phyloP scores from a whole-genome alignment of 2,113 vertebrate species.

The Otolemur garnettii region DNA sequence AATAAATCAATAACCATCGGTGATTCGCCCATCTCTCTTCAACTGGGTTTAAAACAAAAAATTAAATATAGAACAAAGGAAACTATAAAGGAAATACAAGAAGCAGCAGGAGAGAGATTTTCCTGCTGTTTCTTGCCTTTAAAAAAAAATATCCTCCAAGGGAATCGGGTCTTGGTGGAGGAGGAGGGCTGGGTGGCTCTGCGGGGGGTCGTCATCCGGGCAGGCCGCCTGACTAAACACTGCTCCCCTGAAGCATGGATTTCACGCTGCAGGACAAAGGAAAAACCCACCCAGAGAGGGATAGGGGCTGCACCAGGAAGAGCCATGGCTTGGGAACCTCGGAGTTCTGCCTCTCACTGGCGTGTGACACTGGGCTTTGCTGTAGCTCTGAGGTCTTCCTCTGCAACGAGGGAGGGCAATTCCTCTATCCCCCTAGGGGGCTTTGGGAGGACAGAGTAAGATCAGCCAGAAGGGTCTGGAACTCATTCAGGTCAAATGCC shows the following conservation, averaged over 20 bases:
- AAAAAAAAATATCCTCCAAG: conserved; percentile 52
- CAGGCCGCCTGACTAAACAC: not conserved
- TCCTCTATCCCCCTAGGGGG: not conserved
- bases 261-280: accelerated
- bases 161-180: not conserved
- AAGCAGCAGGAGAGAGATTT: not conserved
- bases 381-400: not conserved
- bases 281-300: not conserved
- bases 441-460: not conserved
- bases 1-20: conserved; percentile 47
- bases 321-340: not conserved
- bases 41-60: conserved; percentile 61
- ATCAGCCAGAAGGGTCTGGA: not conserved
- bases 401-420: not conserved
- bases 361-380: too few relatives aligned
- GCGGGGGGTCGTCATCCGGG: not conserved
- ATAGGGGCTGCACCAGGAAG: accelerated
- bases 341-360: too few relatives aligned
- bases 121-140: conserved; percentile 39
- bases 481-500: not conserved
- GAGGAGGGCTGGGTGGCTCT: conserved; percentile 20
- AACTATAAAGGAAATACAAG: not conserved
- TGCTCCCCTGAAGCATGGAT: accelerated
- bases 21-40: conserved; percentile 31
- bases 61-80: conserved; percentile 64